Percentiles rank a stretch among this genome's conserved stretches.
These are phyloP conservation scores for Drosophila sordidula DNA, from an alignment of 2,888 invertebrate species.

Conservation along the genomic window DNA sequence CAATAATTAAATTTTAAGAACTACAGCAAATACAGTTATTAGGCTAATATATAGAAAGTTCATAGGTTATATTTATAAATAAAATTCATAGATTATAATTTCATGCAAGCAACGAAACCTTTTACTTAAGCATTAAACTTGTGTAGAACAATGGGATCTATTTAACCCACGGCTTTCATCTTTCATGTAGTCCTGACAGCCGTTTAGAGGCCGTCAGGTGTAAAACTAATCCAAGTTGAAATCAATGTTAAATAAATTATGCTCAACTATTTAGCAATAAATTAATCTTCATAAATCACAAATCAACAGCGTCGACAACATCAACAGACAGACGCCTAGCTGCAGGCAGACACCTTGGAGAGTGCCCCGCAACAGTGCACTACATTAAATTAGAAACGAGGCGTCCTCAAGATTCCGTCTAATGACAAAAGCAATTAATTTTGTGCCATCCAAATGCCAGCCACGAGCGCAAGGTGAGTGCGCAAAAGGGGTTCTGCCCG, in stretches of 20 bases:
- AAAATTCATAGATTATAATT: no score
- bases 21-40: no score
- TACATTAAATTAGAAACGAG: constrained; percentile 79
- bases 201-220: constrained; percentile 37
- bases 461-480: constrained; percentile 60
- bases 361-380: constrained; percentile 37
- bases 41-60: no score
- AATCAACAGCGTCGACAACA: constrained; percentile 76
- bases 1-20: no score
- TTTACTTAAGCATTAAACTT: background rate
- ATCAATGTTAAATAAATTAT: constrained; percentile 83
- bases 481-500: constrained; percentile 25
- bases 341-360: constrained; percentile 27
- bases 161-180: background rate
- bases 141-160: background rate
- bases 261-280: constrained; percentile 81
- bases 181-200: constrained; percentile 29
- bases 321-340: constrained; percentile 20
- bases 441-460: constrained; percentile 73
- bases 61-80: no score
- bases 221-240: constrained; percentile 68
- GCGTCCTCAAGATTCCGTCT: constrained; percentile 83
- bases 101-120: no score
- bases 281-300: constrained; percentile 84
- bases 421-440: constrained; percentile 85